phyloP scores from a whole-genome alignment of 30 jellyfish, hydroid and myxozoan species.

The Nemopilema nomurai region DNA sequence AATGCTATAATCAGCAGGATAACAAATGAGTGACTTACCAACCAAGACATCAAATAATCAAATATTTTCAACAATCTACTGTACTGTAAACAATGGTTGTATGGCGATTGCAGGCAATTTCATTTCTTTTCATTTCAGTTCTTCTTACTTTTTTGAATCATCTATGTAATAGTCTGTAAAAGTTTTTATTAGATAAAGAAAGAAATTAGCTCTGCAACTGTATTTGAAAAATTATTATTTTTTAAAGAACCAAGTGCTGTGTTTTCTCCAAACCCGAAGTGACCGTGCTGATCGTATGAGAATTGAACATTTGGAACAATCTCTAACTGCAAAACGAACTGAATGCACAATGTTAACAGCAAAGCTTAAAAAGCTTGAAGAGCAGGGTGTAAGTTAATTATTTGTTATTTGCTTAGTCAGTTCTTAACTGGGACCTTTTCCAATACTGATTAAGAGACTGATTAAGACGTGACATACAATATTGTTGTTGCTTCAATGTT shows the following conservation, averaged over 20 bases:
- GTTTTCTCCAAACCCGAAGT: conserved; percentile 54
- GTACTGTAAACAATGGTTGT: no score
- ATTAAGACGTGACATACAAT: no score
- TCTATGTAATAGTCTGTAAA: no score
- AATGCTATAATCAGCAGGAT: no score
- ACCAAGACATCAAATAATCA: no score
- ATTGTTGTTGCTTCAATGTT: no score
- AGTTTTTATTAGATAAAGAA: not conserved
- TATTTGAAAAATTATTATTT: not conserved
- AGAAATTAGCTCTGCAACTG: not conserved
- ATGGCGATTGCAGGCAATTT: no score
- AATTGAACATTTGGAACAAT: conserved; percentile 45
- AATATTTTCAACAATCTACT: no score
- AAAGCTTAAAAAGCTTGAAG: conserved; percentile 17
- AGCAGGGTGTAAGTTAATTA: not conserved
- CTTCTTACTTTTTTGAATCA: not conserved
- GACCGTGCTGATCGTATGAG: conserved; percentile 62
- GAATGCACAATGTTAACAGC: conserved; percentile 48
- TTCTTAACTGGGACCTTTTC: no score
- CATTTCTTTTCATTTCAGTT: no score
- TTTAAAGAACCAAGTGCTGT: conserved; percentile 57
- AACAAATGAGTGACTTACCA: no score
- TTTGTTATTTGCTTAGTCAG: not conserved
- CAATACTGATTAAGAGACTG: no score
- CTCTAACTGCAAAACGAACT: conserved; percentile 18